A percentile compares a stretch with the other conserved stretches of the same genome.
These are phyloP conservation scores for Pachypanchax playfairii DNA, from an alignment of 2,113 vertebrate species.

Conservation along the genomic window DNA sequence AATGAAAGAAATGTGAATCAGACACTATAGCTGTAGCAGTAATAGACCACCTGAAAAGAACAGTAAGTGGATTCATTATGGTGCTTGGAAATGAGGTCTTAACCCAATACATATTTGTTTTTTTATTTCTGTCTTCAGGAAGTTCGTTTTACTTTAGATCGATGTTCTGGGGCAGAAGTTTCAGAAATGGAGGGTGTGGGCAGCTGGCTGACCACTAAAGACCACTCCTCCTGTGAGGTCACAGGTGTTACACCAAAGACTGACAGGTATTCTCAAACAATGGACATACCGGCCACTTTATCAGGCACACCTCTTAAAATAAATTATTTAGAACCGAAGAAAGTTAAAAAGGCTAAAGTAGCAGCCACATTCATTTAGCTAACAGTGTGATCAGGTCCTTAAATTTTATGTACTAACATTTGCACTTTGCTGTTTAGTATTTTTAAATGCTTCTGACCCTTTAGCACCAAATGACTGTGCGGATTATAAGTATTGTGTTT, in stretches of 20 bases:
- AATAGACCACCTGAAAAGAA: slow-evolving; percentile 4
- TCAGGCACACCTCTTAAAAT: neutral
- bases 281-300: fast-evolving
- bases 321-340: no score
- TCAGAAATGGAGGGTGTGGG: slow-evolving; percentile 85
- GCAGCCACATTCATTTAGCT: no score
- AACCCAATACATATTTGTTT: neutral
- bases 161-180: slow-evolving; percentile 77
- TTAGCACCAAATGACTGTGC: neutral
- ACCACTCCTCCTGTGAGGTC: slow-evolving; percentile 84
- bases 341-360: no score
- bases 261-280: slow-evolving; percentile 75
- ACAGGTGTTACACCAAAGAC: slow-evolving; percentile 77
- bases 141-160: slow-evolving; percentile 85
- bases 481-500: neutral
- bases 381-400: no score
- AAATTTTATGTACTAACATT: no score
- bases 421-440: no score
- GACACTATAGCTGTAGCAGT: neutral
- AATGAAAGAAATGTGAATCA: slow-evolving; percentile 25
- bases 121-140: slow-evolving; percentile 67
- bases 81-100: neutral
- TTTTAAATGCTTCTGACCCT: neutral
- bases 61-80: slow-evolving; percentile 1
- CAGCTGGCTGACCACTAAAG: slow-evolving; percentile 82